Evolutionary conservation across 2,888 invertebrate species (phyloP).

Genomic region (Diarsia mendica): DNA sequence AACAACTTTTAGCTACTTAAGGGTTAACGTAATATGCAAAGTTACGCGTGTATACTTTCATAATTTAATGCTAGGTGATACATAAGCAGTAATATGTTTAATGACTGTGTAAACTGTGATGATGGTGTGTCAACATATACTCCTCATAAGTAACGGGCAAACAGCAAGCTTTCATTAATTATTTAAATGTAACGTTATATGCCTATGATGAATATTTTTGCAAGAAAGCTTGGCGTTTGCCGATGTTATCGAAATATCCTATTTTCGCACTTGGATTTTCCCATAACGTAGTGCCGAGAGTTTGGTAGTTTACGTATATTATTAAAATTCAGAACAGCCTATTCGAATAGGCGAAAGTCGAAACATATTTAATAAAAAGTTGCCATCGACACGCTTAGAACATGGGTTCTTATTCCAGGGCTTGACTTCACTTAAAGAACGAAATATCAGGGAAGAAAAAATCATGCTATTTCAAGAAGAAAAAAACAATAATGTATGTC

Average conservation of each 20-base stretch:
- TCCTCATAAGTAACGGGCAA: background rate
- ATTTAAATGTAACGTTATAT: background rate
- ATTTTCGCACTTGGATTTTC: too few relatives aligned
- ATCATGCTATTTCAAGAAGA: background rate
- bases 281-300: background rate
- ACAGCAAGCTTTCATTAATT: background rate
- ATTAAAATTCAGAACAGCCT: background rate
- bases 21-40: too few relatives aligned
- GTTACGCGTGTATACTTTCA: constrained; percentile 29
- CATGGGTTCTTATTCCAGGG: too few relatives aligned
- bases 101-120: constrained; percentile 3
- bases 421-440: too few relatives aligned
- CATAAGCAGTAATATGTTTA: constrained; percentile 9
- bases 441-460: too few relatives aligned
- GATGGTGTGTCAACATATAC: constrained; percentile 13
- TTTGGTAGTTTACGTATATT: background rate
- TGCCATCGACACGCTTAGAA: too few relatives aligned
- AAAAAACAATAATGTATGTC: background rate
- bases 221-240: background rate
- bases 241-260: background rate
- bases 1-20: too few relatives aligned
- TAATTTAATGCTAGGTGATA: constrained; percentile 12
- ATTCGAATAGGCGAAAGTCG: background rate
- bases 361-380: too few relatives aligned
- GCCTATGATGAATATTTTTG: background rate